A percentile compares a stretch with the other conserved stretches of the same genome.
These are phyloP conservation scores for Atta texana DNA, from an alignment of 1,140 invertebrate species.

Conservation along the genomic window DNA sequence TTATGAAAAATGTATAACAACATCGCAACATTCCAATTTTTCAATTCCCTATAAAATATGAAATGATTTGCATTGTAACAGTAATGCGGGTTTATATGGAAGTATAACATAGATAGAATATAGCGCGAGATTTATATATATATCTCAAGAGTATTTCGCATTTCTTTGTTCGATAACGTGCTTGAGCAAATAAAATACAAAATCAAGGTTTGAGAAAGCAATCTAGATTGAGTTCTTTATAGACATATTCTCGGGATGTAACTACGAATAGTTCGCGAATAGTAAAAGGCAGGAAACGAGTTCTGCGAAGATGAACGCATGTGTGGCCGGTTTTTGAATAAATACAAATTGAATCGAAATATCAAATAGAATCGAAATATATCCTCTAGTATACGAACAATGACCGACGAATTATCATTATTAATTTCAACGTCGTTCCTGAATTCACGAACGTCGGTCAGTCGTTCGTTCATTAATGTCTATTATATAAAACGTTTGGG, in stretches of 20 bases:
- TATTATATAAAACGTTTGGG: slow-evolving; percentile 78
- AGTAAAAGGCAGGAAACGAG: slow-evolving; percentile 9
- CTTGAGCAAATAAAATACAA: not conserved
- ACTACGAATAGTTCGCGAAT: not conserved
- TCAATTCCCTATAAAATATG: not conserved
- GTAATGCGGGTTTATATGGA: slow-evolving; percentile 7
- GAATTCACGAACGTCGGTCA: slow-evolving; percentile 53
- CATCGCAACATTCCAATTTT: slow-evolving; percentile 11
- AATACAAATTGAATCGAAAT: slow-evolving; percentile 68
- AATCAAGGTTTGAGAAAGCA: not conserved
- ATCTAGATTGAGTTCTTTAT: not conserved
- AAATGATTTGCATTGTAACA: not conserved
- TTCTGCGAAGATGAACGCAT: slow-evolving; percentile 19
- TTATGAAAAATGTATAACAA: slow-evolving; percentile 15
- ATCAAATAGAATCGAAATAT: slow-evolving; percentile 51
- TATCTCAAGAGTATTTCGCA: not conserved
- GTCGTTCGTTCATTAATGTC: slow-evolving; percentile 77
- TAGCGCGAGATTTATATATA: not conserved
- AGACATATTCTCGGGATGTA: not conserved
- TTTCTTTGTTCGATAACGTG: slow-evolving; percentile 4
- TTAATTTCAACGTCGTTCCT: slow-evolving; percentile 65
- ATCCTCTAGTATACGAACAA: slow-evolving; percentile 25
- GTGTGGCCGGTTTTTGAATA: slow-evolving; percentile 63
- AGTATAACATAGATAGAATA: slow-evolving; percentile 8
- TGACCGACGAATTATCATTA: slow-evolving; percentile 71